Evolutionary conservation across 2,888 invertebrate genomes (phyloP).

Genomic region (Unio delphinus): DNA sequence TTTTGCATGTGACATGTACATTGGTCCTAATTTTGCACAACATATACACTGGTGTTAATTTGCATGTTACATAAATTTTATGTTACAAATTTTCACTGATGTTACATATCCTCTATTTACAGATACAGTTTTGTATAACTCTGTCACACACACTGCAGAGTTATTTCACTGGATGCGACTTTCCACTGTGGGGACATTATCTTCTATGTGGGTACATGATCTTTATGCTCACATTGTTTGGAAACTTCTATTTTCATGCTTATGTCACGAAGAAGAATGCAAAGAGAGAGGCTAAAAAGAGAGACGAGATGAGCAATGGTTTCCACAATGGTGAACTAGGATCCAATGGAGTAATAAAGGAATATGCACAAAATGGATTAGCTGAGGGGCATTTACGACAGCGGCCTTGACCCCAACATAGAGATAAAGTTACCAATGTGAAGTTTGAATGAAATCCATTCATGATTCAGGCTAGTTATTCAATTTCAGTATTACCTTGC

Average conservation of each 20-base stretch:
- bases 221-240: conserved; percentile 94
- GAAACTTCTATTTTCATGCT: conserved; percentile 84
- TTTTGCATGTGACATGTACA: too few species aligned
- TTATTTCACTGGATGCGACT: conserved; percentile 85
- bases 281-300: conserved; percentile 16
- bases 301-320: conserved; percentile 13
- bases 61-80: not conserved
- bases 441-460: too few species aligned
- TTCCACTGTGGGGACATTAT: conserved; percentile 77
- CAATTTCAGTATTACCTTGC: too few species aligned
- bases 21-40: not conserved
- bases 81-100: not conserved
- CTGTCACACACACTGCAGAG: conserved; percentile 87
- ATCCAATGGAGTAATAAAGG: too few species aligned
- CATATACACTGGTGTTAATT: not conserved
- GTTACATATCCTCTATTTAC: conserved; percentile 66
- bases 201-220: conserved; percentile 84
- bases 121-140: conserved; percentile 88
- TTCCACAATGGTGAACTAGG: too few species aligned
- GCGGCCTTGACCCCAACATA: too few species aligned
- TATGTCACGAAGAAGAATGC: conserved; percentile 42
- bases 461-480: too few species aligned
- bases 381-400: too few species aligned
- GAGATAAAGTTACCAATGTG: too few species aligned
- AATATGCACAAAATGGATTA: too few species aligned